Percentiles rank a stretch among this genome's conserved stretches.
phyloP scores from a whole-genome alignment of 2,113 vertebrate genomes.

The Dipodomys ordii region DNA sequence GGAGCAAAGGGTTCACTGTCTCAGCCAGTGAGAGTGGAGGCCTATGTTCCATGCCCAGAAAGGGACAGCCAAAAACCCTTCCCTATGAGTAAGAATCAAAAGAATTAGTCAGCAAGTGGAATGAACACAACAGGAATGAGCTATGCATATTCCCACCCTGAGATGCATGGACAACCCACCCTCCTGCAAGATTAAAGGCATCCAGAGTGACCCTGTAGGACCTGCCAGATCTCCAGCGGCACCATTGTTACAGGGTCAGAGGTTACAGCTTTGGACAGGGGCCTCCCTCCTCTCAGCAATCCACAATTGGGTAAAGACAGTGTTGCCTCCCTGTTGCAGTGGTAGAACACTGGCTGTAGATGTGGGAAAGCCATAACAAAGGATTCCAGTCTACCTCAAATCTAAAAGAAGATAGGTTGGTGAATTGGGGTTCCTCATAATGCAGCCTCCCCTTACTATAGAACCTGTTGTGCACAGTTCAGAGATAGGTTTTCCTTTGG shows the following conservation, averaged over 20 bases:
- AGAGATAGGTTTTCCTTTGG: not conserved
- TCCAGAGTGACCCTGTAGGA: not conserved
- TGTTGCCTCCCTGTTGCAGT: slow-evolving; percentile 30
- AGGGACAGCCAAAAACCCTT: slow-evolving; percentile 47
- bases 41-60: slow-evolving; percentile 15
- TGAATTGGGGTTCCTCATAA: not conserved
- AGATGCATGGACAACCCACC: not conserved
- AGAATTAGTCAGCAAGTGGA: slow-evolving; percentile 50
- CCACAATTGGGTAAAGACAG: slow-evolving; percentile 66
- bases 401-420: not conserved
- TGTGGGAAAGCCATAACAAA: not conserved
- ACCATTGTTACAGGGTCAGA: slow-evolving; percentile 47
- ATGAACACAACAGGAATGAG: slow-evolving; percentile 43
- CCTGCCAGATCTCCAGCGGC: slow-evolving; percentile 61
- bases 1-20: not conserved
- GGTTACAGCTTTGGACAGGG: slow-evolving; percentile 69
- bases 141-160: not conserved
- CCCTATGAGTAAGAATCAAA: slow-evolving; percentile 66
- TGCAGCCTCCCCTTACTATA: not conserved
- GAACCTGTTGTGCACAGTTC: not conserved
- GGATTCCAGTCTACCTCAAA: not conserved
- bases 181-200: slow-evolving; percentile 30
- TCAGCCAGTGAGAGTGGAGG: not conserved
- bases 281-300: slow-evolving; percentile 66
- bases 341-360: slow-evolving; percentile 16